Percentiles rank a stretch among this genome's conserved stretches.
These are phyloP conservation scores for Diachasma alloeum DNA, from an alignment of 1,140 invertebrate species.

Conservation along the genomic window DNA sequence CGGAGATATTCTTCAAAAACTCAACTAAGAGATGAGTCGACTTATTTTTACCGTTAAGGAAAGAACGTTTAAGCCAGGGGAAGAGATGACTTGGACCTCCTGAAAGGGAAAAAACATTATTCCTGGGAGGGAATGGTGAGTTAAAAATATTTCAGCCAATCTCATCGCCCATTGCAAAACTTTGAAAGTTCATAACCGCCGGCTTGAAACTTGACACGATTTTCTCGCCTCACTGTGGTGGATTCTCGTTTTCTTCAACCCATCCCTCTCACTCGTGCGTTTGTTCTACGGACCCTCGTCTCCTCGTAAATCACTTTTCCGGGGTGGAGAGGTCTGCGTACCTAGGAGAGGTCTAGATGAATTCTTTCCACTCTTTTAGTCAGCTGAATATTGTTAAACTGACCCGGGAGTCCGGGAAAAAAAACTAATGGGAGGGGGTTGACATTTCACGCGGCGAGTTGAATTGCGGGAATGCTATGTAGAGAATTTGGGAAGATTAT, in stretches of 20 bases:
- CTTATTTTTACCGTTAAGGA: too few relatives aligned
- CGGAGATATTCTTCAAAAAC: too few relatives aligned
- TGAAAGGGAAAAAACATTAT: slow-evolving; percentile 11
- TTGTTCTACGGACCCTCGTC: not conserved
- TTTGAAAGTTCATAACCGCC: slow-evolving; percentile 28
- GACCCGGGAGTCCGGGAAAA: not conserved
- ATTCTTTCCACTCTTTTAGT: slow-evolving; percentile 3
- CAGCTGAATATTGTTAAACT: not conserved
- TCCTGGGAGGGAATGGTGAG: not conserved
- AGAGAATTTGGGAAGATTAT: too few relatives aligned
- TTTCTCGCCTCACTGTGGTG: not conserved
- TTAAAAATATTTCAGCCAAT: slow-evolving; percentile 28
- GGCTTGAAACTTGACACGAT: slow-evolving; percentile 20
- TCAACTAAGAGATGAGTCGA: too few relatives aligned
- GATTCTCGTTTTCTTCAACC: not conserved
- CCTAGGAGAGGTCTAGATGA: not conserved
- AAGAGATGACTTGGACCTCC: not conserved
- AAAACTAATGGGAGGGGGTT: not conserved
- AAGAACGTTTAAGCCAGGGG: not conserved
- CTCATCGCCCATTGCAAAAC: slow-evolving; percentile 19
- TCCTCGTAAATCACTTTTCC: slow-evolving; percentile 9
- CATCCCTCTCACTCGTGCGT: not conserved
- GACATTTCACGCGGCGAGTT: not conserved
- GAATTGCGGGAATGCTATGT: too few relatives aligned
- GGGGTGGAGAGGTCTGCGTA: not conserved